Evolutionary conservation across 2,797 vertebrate species (phyloP).

Genomic region (Iguana delicatissima): DNA sequence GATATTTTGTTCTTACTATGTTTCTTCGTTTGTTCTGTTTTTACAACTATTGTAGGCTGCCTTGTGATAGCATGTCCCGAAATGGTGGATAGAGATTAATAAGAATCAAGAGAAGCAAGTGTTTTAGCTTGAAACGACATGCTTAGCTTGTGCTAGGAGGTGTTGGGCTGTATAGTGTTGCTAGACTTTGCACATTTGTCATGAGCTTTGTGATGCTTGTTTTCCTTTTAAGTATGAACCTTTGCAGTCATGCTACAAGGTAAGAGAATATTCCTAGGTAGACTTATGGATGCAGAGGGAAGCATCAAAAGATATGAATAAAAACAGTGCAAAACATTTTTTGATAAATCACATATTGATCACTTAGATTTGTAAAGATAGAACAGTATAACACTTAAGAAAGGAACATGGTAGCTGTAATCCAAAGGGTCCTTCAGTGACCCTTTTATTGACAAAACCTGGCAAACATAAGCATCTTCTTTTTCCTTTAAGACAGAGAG

Average conservation of each 20-base stretch:
- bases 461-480: too few relatives aligned
- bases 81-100: background rate
- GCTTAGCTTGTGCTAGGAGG: background rate
- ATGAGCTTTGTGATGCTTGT: background rate
- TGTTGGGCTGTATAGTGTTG: background rate
- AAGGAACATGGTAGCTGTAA: background rate
- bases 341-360: background rate
- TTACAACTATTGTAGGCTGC: background rate
- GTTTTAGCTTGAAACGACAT: background rate
- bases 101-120: background rate
- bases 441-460: background rate
- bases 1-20: background rate
- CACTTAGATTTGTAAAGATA: background rate
- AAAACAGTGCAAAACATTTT: background rate
- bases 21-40: background rate
- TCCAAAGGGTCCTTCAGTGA: background rate
- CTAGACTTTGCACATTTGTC: background rate
- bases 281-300: background rate
- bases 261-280: background rate
- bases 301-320: background rate
- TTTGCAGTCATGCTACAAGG: background rate
- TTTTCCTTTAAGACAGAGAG: too few relatives aligned
- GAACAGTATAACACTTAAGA: background rate
- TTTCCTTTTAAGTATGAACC: background rate
- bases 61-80: background rate